Evolutionary conservation across 2,888 invertebrate species (phyloP).

Genomic region (Axea sp.): DNA sequence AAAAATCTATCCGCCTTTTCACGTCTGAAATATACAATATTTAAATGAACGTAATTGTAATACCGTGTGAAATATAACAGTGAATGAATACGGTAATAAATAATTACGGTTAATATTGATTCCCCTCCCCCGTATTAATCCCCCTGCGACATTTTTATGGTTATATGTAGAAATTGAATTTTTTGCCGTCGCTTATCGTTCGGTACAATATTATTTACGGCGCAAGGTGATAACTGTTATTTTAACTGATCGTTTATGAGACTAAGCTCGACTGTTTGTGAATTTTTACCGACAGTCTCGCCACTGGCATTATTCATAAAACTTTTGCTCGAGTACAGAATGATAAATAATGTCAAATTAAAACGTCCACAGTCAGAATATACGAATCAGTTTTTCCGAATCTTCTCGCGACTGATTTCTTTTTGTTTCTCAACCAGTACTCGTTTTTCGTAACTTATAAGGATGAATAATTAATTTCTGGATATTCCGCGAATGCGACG

Average conservation of each 20-base stretch:
- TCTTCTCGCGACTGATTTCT: constrained; percentile 22
- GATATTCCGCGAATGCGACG: too few relatives aligned
- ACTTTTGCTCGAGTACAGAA: not conserved
- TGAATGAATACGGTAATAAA: constrained; percentile 9
- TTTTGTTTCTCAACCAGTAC: constrained; percentile 3
- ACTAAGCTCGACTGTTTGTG: constrained; percentile 4
- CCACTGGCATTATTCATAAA: constrained; percentile 31
- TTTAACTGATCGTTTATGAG: constrained; percentile 28
- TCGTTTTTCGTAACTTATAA: too few relatives aligned
- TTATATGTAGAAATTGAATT: constrained; percentile 35
- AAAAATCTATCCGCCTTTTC: too few relatives aligned
- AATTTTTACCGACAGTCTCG: constrained; percentile 2
- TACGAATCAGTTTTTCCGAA: constrained; percentile 23
- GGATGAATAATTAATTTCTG: too few relatives aligned
- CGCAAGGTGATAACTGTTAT: constrained; percentile 35
- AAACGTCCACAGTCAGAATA: too few relatives aligned
- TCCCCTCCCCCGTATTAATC: constrained; percentile 8
- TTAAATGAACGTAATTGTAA: constrained; percentile 1
- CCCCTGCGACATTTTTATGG: constrained; percentile 22
- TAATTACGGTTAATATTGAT: constrained; percentile 18
- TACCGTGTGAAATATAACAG: not conserved
- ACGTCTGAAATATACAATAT: too few relatives aligned
- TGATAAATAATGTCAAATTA: constrained; percentile 11
- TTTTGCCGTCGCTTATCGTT: constrained; percentile 16
- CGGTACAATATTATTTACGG: constrained; percentile 29